Base-by-base conservation (phyloP, 2,888 invertebrate species). In the Sthenelais limicola region DNA sequence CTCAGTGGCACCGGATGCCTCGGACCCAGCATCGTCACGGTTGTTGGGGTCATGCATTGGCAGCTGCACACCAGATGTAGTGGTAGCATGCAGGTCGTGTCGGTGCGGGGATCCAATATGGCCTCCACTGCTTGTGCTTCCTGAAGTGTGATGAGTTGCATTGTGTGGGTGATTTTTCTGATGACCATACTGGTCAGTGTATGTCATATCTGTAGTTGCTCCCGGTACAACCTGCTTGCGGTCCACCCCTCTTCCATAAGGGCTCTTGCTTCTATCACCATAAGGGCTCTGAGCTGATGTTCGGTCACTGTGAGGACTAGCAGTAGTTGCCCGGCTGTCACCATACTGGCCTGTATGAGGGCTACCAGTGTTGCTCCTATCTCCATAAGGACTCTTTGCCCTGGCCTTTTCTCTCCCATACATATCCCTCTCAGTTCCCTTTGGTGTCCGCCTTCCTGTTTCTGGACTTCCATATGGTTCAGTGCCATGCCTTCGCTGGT, bases 11-110 rank as follows among this genome's bases (percentile, higher is more conserved):
- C 51, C 52, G 12, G 69, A 69, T 33, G 52, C 49, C 21, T 52
- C 35, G n/a, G 51, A 38, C 33, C 9, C 35, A 7, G 24, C 49
- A 18, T 52, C 69, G 15, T 62, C 62, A 2, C 4, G n/a, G 48
- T 3, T 9, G 4, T 4, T 9, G 48, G 2, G 3, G 4, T 2
- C 56, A 5, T 75, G 77, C 43, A 68, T 68, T 18, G 77, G 77
- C 32, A 77, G 68, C 7, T 75, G 72, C 26, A 68, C 75, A 15
- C 73, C 72, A 15, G 77, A 74, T 21, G 75, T 77, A 15, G 77
- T 75, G 24, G 77, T 77, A 26, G 77, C 75, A 2, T 75, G 68
- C 4, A 77, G 71, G 67, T 77, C 77, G 24, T 51, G 35, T 12
- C 30, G 47, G 15, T 52, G 51, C 5, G 54, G 52, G 9, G 49